Percentiles rank a stretch among this genome's conserved stretches.
Evolutionary conservation across 2,113 vertebrate species (phyloP).

Genomic region (Deroptyus accipitrinus): DNA sequence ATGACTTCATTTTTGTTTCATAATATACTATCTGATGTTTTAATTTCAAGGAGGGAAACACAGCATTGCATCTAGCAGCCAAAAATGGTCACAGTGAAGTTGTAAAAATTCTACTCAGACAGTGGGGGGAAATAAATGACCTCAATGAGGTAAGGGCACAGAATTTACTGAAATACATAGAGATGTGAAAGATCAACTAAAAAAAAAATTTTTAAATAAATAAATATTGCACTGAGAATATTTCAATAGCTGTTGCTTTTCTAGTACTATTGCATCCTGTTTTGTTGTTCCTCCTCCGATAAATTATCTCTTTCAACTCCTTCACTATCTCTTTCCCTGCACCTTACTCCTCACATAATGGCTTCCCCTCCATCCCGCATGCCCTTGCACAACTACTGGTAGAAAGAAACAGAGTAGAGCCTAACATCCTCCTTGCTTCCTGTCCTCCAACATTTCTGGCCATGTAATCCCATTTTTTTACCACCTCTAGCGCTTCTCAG

Average conservation of each 20-base stretch:
- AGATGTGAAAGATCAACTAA: neutral
- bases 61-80: constrained; percentile 87
- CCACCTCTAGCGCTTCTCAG: neutral
- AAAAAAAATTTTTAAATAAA: neutral
- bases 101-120: constrained; percentile 76
- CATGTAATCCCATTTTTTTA: neutral
- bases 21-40: neutral
- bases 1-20: neutral
- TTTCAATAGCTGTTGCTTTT: neutral
- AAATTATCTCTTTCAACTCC: neutral
- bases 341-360: neutral
- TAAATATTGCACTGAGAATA: neutral
- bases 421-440: neutral
- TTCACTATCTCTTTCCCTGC: neutral
- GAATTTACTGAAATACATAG: neutral
- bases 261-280: neutral
- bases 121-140: constrained; percentile 80
- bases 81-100: constrained; percentile 79
- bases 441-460: neutral
- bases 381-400: neutral
- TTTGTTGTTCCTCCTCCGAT: neutral
- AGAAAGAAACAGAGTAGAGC: neutral
- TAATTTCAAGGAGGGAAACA: constrained; percentile 82
- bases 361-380: fast-evolving
- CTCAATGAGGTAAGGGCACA: constrained; percentile 78